Base-by-base conservation (phyloP, 2,888 invertebrate species). In the Atherix ibis region DNA sequence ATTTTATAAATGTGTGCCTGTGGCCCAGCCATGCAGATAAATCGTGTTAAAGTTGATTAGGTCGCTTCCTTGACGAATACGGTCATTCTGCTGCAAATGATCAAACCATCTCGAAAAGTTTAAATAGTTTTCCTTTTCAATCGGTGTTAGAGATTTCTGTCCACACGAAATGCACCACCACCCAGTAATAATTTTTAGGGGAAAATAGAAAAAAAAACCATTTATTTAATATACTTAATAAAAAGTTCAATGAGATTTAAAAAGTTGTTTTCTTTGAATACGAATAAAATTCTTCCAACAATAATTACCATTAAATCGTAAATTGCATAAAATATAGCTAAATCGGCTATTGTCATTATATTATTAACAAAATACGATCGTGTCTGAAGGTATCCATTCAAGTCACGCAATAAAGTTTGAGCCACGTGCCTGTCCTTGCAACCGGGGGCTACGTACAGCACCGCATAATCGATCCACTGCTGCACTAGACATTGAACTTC, bases 81-180 rank as follows among this genome's bases (percentile, higher is more conserved):
- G 65, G 1, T 71, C 66, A 38, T 76, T 70, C 38, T 76, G 71
- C 49, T 83, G 82, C 37, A 84, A 58, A 49, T 82, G 77, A 52
- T 76, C 77, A 44, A 71, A 78, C 83, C 83, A 83, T 45, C 83
- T 65, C 27, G 80, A 80, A 1, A 83, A 54, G 51, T 81, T 71
- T 16, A 80, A 49, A 39, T 71, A 66, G 33, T 70, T 69, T 47
- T 80, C 81, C 47, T 75, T 75, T 33, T 80, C 80, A 38, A 67
- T 57, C 16, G 71, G 62, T 8, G 68, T 65, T 10, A 81, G 60
- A 13, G 67, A 65, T 47, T 66, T 69, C 82, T 82, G 58, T 43
- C 70, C 69, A 42, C 44, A 49, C 42, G 36, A 40, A 33, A 30
- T n/a, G n/a, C n/a, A n/a, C n/a, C n/a, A n/a, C n/a, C n/a, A n/a